Evolutionary conservation across 2,113 vertebrate genomes (phyloP), one percentile per base, ranked within the genome.

Genomic region (Myxocyprinus asiaticus): DNA sequence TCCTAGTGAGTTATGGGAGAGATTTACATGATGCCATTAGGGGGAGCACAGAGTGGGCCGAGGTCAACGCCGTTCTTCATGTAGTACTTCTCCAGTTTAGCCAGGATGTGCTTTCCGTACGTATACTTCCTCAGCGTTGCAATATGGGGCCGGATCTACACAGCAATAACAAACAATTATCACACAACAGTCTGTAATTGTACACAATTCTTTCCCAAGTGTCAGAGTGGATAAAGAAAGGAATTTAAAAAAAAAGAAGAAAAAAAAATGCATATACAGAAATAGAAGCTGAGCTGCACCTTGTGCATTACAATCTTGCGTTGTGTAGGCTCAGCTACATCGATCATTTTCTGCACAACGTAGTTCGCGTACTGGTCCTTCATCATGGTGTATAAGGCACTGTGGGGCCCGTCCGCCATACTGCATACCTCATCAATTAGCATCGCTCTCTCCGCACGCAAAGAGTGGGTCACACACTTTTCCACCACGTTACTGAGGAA

Each of bases 371-470:
- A 99, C 93, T 99, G 98, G 87, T 99, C 98, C 91, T 99, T 99
- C 98, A 99, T 99, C 98, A 99, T 99, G 91, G 97, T 99, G 93
- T 99, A 99, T 96, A 99, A 98, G 95, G 98, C 97, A 97, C 97
- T 99, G 94, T 99, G 98, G 88, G 98, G 97, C 89, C 98, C 97
- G 4, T 99, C 98, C 0, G 95, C 99, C 96, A 98, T 96, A 91
- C 94, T 96, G 94, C 98, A 99, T 84, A 99, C 98, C 91, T 99
- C 98, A 9, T 99, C 98, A 4, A 99, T 98, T 71, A 99, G 91
- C 92, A 99, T 91, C 63, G 97, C 98, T 0, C 98, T 95, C 83
- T 99, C 98, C 0, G 96, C 94, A 76, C 98, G 95, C 7, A 97
- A 96, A 2, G 97, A 97, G 0, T 99, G 98, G 15, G 96, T 99